phyloP scores from a whole-genome alignment of 2,113 vertebrate genomes.

The Elanoides forficatus region DNA sequence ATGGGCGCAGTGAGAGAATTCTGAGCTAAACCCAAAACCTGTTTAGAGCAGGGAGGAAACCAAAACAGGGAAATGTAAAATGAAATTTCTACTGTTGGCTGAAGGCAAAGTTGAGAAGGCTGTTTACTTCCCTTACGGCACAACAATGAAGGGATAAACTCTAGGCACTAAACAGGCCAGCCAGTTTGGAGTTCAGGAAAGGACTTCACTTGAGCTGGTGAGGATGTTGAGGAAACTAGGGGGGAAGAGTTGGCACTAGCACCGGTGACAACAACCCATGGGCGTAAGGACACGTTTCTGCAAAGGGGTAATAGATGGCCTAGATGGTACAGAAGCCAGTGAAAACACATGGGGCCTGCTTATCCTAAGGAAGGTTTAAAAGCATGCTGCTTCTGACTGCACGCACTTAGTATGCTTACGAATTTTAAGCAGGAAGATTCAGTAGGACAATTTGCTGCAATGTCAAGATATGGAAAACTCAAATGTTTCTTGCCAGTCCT shows the following conservation, averaged over 20 bases:
- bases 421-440: background rate
- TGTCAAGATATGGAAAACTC: background rate
- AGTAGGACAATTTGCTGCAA: background rate
- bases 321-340: background rate
- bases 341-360: background rate
- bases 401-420: background rate
- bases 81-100: background rate
- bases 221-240: background rate
- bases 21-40: background rate
- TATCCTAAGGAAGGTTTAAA: background rate
- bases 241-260: background rate
- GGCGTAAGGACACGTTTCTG: background rate
- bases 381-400: background rate
- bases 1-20: background rate
- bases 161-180: background rate
- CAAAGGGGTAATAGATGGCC: background rate
- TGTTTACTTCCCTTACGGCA: background rate
- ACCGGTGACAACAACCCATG: accelerated
- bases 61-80: background rate
- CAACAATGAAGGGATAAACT: background rate
- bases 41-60: background rate
- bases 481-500: background rate
- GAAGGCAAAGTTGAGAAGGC: background rate
- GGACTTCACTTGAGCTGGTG: background rate
- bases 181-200: background rate